Evolutionary conservation across 2,113 vertebrate species (phyloP).

Genomic region (Halichoeres trimaculatus): DNA sequence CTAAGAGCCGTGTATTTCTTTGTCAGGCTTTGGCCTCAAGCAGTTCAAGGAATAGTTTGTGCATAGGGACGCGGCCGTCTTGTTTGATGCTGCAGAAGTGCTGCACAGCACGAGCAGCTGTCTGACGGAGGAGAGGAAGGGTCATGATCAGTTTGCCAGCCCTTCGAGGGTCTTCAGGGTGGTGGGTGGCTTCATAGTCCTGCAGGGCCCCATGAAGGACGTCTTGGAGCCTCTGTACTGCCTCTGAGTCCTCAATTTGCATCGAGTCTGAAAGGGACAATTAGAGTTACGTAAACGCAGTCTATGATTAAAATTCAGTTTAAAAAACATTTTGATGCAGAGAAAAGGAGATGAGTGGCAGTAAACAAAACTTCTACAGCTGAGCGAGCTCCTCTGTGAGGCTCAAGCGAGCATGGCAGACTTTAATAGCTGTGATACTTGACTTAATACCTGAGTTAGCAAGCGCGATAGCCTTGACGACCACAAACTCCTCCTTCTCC

Average conservation of each 20-base stretch:
- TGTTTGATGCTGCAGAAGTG: conserved; percentile 99
- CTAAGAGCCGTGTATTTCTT: conserved; percentile 1
- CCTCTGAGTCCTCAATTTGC: conserved; percentile 96
- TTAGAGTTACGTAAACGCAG: conserved; percentile 51
- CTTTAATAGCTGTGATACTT: no score
- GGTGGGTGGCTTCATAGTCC: conserved; percentile 91
- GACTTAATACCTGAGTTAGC: conserved; percentile 92
- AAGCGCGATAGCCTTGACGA: conserved; percentile 97
- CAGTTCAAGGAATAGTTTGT: conserved; percentile 99
- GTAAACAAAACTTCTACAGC: no score
- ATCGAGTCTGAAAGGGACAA: conserved; percentile 90
- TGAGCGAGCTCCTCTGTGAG: no score
- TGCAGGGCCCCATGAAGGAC: conserved; percentile 95
- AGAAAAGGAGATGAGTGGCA: neutral
- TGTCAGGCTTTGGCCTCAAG: conserved; percentile 97
- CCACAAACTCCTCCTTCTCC: conserved; percentile 97
- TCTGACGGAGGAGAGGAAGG: conserved; percentile 95
- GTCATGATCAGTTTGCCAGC: conserved; percentile 98
- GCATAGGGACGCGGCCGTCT: conserved; percentile 98
- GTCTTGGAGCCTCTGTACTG: conserved; percentile 96
- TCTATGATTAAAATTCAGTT: no score
- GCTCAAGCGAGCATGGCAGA: no score
- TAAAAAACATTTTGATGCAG: neutral
- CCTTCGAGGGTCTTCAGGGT: conserved; percentile 92
- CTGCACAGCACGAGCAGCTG: conserved; percentile 95